These are phyloP conservation scores for Caradrina kadenii DNA, from an alignment of 2,888 invertebrate species.

Conservation along the genomic window DNA sequence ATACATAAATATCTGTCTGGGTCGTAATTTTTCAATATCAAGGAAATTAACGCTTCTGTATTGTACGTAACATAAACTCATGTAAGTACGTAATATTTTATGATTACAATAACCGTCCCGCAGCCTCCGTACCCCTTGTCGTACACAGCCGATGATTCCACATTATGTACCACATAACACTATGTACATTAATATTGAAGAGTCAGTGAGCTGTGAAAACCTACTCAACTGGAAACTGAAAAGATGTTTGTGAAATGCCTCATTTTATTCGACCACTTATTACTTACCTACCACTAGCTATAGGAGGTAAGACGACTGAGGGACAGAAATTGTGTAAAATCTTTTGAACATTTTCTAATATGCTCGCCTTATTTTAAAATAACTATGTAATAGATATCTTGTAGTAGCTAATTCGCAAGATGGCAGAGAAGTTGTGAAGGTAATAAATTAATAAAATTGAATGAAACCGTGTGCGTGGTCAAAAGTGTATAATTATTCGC, in stretches of 20 bases:
- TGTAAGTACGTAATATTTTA: constrained; percentile 19
- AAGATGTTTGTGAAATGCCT: constrained; percentile 48
- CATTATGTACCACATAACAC: constrained; percentile 50
- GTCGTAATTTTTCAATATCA: not conserved
- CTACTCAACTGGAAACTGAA: constrained; percentile 47
- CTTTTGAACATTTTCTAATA: not conserved
- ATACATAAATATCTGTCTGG: too few species aligned
- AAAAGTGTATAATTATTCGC: too few species aligned
- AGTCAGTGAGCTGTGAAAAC: constrained; percentile 48
- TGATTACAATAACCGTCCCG: constrained; percentile 3
- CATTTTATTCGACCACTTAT: constrained; percentile 44
- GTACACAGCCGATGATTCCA: constrained; percentile 43
- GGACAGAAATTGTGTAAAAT: not conserved
- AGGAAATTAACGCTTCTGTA: not conserved
- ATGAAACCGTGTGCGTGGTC: too few species aligned
- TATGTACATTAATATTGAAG: constrained; percentile 24
- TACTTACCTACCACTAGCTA: constrained; percentile 23
- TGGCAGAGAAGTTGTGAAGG: too few species aligned
- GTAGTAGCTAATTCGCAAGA: too few species aligned
- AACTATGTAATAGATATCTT: too few species aligned
- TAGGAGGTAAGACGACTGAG: not conserved
- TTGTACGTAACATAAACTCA: not conserved
- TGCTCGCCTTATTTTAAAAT: not conserved
- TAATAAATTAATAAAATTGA: too few species aligned
- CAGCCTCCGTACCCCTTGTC: constrained; percentile 14